Evolutionary conservation across 2,888 invertebrate species (phyloP), one percentile per base, ranked within the genome.

Genomic region (Plebejus melissa): DNA sequence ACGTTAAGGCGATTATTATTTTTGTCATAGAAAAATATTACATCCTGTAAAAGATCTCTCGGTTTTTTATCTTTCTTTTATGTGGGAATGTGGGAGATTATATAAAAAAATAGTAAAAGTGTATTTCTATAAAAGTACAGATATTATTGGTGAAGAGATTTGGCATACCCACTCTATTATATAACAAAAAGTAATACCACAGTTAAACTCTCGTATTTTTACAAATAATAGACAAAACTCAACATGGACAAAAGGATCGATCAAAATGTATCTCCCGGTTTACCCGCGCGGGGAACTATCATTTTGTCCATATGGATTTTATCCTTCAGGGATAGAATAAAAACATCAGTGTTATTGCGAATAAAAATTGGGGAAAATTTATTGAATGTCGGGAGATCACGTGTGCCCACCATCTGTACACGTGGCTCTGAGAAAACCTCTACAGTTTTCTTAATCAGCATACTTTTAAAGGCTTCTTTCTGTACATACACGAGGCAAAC

Each of bases 261-360:
- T 65, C 32, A 32, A 11, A 65, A 65, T 11, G 3, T 60, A 60
- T 60, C 60, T 60, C 65, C 4, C 65, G 4, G 65, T 16, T 65
- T 65, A 65, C 65, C 65, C 65, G 13, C 4, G 5, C 13, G 28
- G 32, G 65, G 32, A 32, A 65, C 32, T 65, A 65, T 65, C 32
- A 65, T 65, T 65, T 65, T 65, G 32, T 65, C 32, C 32, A 65
- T 65, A 65, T 65, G 32, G 32, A 65, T 36, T 65, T 65, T 36
- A 36, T 65, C 32, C 32, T 32, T 65, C 32, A 13, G 32, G 65
- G 65, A 65, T 32, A 32, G 65, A 65, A 65, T 65, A 6, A 36
- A 65, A 65, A 65, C 65, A 65, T 65, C 65, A 65, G 16, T 65
- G 65, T 65, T 65, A 65, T 65, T 65, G 65, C 65, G 65, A 13